Conservation (phyloP, 2,888 invertebrate species). For the Pandemis cinnamomeana region DNA sequence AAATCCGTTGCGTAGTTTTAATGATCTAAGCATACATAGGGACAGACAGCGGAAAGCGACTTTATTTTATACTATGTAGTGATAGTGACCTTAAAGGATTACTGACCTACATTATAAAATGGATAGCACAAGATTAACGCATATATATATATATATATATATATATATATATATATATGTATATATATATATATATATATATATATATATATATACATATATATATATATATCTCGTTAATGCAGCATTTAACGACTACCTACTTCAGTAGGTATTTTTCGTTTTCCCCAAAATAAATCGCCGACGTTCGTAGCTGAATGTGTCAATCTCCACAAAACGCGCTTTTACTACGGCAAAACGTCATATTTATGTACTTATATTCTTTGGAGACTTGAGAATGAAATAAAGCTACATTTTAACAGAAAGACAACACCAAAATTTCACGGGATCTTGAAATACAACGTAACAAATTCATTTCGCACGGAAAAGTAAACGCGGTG, state of each 20-base stretch:
- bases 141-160: too few relatives aligned
- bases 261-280: background rate
- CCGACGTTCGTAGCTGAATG: background rate
- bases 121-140: background rate
- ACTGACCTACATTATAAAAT: background rate
- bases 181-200: too few relatives aligned
- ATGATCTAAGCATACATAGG: too few relatives aligned
- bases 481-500: constrained; percentile 64
- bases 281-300: background rate
- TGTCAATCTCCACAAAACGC: background rate
- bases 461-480: constrained; percentile 57
- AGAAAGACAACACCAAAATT: constrained; percentile 1
- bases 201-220: too few relatives aligned
- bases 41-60: too few relatives aligned
- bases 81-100: too few relatives aligned
- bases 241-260: too few relatives aligned
- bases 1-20: too few relatives aligned
- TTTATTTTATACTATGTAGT: too few relatives aligned
- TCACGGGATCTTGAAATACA: constrained; percentile 20
- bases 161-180: too few relatives aligned
- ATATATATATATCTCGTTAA: too few relatives aligned
- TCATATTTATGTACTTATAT: background rate
- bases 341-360: background rate
- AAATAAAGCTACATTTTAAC: background rate
- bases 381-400: background rate